Conservation (phyloP, 2,888 invertebrate genomes). For the Phaedon cochleariae region DNA sequence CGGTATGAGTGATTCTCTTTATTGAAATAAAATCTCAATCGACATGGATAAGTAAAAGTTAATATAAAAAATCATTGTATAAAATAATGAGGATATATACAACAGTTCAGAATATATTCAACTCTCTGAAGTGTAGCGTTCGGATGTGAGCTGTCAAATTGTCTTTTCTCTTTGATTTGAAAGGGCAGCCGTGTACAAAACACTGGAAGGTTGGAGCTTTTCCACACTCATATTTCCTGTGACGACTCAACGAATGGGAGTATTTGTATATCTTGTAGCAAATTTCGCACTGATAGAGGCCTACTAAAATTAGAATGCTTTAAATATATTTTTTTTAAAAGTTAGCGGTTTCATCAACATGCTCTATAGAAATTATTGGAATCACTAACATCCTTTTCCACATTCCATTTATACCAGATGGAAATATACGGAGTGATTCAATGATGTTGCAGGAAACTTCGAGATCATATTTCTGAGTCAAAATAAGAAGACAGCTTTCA, state of each 20-base stretch:
- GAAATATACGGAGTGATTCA: too few species aligned
- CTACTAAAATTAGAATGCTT: conserved; percentile 19
- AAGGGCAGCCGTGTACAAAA: conserved; percentile 46
- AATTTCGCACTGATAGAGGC: conserved; percentile 38
- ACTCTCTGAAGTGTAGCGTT: conserved; percentile 44
- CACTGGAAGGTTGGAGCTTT: conserved; percentile 50
- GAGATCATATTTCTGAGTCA: too few species aligned
- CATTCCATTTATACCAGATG: too few species aligned
- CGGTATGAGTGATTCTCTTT: too few species aligned
- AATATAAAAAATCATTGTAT: conserved; percentile 17
- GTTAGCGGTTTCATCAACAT: too few species aligned
- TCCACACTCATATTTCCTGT: conserved; percentile 52
- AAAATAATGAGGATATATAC: neutral
- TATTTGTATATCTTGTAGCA: conserved; percentile 52
- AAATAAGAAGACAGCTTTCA: too few species aligned
- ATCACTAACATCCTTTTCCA: too few species aligned
- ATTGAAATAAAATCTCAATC: too few species aligned
- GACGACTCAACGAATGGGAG: conserved; percentile 49
- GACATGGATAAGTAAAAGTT: too few species aligned
- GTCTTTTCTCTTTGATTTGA: conserved; percentile 51
- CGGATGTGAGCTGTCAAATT: conserved; percentile 51
- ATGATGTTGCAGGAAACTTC: too few species aligned
- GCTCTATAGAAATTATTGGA: too few species aligned
- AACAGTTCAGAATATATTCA: conserved; percentile 36
- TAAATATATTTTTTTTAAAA: neutral